These are phyloP conservation scores for Neodiprion virginianus DNA, from an alignment of 1,140 invertebrate genomes.

Conservation along the genomic window DNA sequence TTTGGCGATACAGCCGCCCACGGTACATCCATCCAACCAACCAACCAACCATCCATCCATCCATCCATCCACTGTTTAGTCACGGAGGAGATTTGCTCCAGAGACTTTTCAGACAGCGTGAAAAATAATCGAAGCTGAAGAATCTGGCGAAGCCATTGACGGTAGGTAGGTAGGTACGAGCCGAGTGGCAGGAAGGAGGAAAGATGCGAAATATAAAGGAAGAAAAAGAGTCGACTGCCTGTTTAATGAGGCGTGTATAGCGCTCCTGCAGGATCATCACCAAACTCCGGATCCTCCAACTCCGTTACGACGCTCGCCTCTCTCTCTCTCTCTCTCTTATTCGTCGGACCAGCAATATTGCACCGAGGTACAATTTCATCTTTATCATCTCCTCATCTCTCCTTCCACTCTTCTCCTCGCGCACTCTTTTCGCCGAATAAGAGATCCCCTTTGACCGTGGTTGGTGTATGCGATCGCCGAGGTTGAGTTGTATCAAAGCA, in stretches of 20 bases:
- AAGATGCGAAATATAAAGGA: conserved; percentile 2
- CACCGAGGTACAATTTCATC: background rate
- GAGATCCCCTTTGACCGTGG: background rate
- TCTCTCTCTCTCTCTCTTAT: background rate
- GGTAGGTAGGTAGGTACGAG: background rate
- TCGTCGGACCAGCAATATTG: background rate
- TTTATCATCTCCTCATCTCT: background rate
- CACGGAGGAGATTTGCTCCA: no score
- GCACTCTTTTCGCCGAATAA: background rate
- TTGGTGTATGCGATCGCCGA: background rate
- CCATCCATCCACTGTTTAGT: no score
- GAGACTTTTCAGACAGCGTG: no score
- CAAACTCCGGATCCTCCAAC: background rate
- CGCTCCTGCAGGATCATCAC: conserved; percentile 4
- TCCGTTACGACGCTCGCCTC: background rate
- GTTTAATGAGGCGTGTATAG: conserved; percentile 11
- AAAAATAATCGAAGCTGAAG: no score
- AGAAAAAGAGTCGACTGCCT: conserved; percentile 10
- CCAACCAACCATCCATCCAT: no score
- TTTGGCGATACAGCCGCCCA: no score
- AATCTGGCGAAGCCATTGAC: no score
- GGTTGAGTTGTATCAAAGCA: background rate
- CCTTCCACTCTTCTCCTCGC: background rate
- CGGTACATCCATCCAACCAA: no score
- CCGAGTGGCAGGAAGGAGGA: background rate